Evolutionary conservation across 2,797 vertebrate species (phyloP), one percentile per base, ranked within the genome.

Genomic region (Malacoraja senta): DNA sequence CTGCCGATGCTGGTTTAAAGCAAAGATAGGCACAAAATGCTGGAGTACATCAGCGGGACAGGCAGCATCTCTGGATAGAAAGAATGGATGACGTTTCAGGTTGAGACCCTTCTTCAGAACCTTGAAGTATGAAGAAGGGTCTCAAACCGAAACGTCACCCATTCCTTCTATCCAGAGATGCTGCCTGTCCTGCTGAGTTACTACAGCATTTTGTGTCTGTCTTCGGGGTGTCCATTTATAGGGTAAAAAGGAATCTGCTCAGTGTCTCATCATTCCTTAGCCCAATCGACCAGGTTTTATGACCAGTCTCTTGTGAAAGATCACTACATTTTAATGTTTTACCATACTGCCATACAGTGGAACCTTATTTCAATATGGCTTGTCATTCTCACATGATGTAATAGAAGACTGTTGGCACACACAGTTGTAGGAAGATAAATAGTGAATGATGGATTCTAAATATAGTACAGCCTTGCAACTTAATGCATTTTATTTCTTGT

Each of bases 401-500:
- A 68, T 19, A 9, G n/a, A 63, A 88, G 84, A 65, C 17, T n/a
- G 81, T 63, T 86, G 83, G 53, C 83, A 61, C 29, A 63, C 29
- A 35, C 61, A 24, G 65, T 88, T 88, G 6, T 7, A 88, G 84
- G n/a, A 88, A 65, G 61, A 68, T 88, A 88, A 65, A 88, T 88
- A 35, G 84, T 88, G 68, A 88, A 88, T 35, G 63, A 68, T 88
- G 21, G 61, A 19, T 68, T 88, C 61, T 35, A 68, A 88, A 32
- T 88, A 88, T 68, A 88, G 84, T 19, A 35, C 84, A 68, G n/a
- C 21, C 29, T n/a, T 88, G 84, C 61, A 88, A 88, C 32, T 63
- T 88, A 15, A 29, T 35, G 63, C 68, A 88, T 88, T 86, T 61
- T 86, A 32, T 86, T 88, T 68, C 84, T 88, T 68, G 63, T 65